Evolutionary conservation across 2,888 invertebrate species (phyloP), one percentile per base, ranked within the genome.

Genomic region (Alcis repandata): DNA sequence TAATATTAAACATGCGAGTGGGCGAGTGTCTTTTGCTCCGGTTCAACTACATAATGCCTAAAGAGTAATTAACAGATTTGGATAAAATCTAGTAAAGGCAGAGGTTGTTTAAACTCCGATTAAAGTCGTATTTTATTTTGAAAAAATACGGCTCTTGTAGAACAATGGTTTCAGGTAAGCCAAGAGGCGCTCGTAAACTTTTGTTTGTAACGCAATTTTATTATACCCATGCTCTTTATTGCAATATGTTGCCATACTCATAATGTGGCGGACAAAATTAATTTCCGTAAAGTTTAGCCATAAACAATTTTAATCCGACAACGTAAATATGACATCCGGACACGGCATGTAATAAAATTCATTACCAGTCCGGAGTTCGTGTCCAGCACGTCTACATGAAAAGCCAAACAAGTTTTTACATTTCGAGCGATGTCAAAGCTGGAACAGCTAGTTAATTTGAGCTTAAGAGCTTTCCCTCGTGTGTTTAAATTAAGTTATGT

Each of bases 351-450:
- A 59, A 56, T 51, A 43, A 64, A 59, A 54, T 59, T 58, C 11
- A 63, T 64, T 59, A 56, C n/a, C 64, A 53, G 22, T 7, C 17
- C 36, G 2, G 19, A 59, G 45, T 45, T 36, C 54, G 49, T 54
- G 56, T 38, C 20, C 27, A 45, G 48, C 4, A 57, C 51, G 27
- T 43, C 32, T 48, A 53, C 27, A 45, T 36, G 27, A 36, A 43
- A 65, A 56, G 59, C 59, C 56, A 45, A 52, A 38, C 27, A 60
- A 65, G 43, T 60, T 65, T 57, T 51, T 45, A 56, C 52, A 56
- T 60, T 57, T 33, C 41, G 15, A 57, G 17, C 19, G 48, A 40
- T 48, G 63, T 59, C 64, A 64, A 59, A 63, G 59, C 58, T 15
- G 36, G 19, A 43, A 36, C 52, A 4, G 58, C 52, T 48, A 58